phyloP scores from a whole-genome alignment of 1,140 invertebrate genomes.

The Chionoecetes opilio region DNA sequence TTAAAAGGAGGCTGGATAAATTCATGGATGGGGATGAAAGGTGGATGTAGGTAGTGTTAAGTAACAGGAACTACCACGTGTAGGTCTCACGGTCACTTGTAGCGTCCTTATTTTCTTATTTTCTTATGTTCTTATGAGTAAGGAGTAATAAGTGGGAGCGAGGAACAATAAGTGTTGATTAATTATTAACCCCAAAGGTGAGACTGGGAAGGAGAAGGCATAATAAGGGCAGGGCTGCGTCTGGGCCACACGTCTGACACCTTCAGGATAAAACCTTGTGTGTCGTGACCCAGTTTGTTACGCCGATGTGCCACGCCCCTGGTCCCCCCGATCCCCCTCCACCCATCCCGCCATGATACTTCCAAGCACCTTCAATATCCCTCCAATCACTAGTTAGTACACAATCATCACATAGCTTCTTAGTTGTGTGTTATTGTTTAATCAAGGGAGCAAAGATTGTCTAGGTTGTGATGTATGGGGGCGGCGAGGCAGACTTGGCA shows the following conservation, averaged over 20 bases:
- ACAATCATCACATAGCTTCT: neutral
- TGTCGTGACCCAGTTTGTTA: slow-evolving; percentile 53
- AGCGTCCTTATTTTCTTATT: no score
- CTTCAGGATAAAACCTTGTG: slow-evolving; percentile 36
- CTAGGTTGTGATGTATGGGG: neutral
- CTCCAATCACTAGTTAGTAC: neutral
- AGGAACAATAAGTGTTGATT: no score
- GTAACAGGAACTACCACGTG: no score
- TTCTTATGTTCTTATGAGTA: no score
- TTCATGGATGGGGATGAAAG: no score
- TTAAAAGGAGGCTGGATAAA: no score
- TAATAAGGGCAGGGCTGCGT: neutral
- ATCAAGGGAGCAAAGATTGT: slow-evolving; percentile 20
- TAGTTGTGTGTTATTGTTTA: neutral
- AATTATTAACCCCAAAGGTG: neutral
- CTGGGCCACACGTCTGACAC: slow-evolving; percentile 39
- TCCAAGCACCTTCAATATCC: neutral
- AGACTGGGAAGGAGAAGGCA: slow-evolving; percentile 1
- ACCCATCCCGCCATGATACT: neutral
- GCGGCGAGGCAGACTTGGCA: slow-evolving; percentile 39
- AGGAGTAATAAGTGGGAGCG: no score
- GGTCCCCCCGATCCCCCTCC: neutral
- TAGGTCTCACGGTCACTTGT: no score
- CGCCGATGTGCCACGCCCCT: slow-evolving; percentile 1
- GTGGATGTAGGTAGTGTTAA: no score